Evolutionary conservation across 2,113 vertebrate species (phyloP).

Genomic region (Coregonus clupeaformis): DNA sequence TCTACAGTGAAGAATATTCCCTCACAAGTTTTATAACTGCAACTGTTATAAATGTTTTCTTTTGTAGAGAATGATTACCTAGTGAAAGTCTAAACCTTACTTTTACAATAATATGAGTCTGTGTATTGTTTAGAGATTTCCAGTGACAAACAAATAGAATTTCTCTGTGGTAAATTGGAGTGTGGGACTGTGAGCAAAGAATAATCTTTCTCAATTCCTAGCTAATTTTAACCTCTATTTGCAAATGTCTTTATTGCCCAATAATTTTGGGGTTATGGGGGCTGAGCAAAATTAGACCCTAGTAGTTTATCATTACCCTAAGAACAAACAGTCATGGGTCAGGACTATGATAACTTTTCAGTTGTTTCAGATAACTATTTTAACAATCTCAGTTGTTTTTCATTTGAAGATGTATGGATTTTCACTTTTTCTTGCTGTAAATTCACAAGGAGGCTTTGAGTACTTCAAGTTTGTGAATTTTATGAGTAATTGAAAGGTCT

Average conservation of each 20-base stretch:
- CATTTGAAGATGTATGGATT: background rate
- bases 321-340: constrained; percentile 46
- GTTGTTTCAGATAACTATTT: constrained; percentile 48
- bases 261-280: constrained; percentile 41
- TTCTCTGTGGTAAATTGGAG: background rate
- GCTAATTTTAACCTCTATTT: constrained; percentile 14
- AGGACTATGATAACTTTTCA: constrained; percentile 38
- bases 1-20: background rate
- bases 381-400: background rate
- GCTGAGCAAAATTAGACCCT: constrained; percentile 51
- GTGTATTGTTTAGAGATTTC: background rate
- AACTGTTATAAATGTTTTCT: background rate
- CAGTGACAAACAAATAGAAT: background rate
- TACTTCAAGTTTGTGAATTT: background rate
- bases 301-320: constrained; percentile 63
- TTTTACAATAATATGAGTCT: background rate
- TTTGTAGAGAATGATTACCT: background rate
- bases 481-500: background rate
- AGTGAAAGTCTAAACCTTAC: background rate
- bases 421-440: background rate
- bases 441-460: background rate
- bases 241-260: constrained; percentile 46
- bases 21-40: background rate
- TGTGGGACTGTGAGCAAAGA: background rate
- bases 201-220: background rate